phyloP scores from a whole-genome alignment of 1,140 invertebrate genomes.

The Eriosoma lanigerum region DNA sequence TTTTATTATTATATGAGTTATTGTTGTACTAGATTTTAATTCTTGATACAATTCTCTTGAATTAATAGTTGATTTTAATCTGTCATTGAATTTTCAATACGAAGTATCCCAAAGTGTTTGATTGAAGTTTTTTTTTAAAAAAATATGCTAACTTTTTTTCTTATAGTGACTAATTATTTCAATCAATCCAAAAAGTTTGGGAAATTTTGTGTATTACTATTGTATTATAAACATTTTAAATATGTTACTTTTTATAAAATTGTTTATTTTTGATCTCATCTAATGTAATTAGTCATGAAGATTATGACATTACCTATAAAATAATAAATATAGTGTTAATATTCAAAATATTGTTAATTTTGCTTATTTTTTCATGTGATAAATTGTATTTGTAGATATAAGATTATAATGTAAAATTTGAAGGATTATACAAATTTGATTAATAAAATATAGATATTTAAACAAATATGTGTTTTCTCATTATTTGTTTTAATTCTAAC shows the following conservation, averaged over 20 bases:
- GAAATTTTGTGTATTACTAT: background rate
- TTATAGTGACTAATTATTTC: background rate
- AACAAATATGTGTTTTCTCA: background rate
- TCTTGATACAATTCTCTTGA: too few relatives aligned
- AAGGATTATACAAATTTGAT: too few relatives aligned
- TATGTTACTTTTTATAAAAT: background rate
- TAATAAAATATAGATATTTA: background rate
- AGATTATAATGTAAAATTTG: too few relatives aligned
- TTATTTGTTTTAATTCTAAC: too few relatives aligned
- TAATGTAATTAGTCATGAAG: background rate
- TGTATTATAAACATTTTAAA: background rate
- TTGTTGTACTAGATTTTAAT: background rate
- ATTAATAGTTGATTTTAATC: background rate
- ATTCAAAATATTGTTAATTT: background rate
- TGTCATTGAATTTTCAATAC: background rate
- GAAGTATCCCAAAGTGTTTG: background rate
- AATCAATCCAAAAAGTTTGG: background rate
- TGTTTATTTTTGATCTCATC: constrained; percentile 8
- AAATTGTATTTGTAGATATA: too few relatives aligned
- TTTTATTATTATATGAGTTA: background rate
- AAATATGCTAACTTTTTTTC: background rate
- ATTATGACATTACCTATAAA: constrained; percentile 5
- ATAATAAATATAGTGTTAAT: background rate
- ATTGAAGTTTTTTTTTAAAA: background rate
- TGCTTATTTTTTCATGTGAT: background rate